Evolutionary conservation across 2,888 invertebrate genomes (phyloP), one percentile per base, ranked within the genome.

Genomic region (Athetis lepigone): DNA sequence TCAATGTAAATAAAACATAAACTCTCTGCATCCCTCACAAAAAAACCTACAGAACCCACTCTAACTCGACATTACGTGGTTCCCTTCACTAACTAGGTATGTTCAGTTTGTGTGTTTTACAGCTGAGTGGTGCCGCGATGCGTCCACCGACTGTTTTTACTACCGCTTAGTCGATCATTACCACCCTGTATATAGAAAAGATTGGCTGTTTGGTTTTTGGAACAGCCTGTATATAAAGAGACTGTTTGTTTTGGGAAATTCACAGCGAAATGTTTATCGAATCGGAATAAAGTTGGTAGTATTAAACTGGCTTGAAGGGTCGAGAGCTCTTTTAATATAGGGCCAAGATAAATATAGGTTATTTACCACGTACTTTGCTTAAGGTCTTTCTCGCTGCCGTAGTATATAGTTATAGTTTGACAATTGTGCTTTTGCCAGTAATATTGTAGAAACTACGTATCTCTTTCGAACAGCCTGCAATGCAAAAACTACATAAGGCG

Each of bases 21-120:
- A 33, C 33, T 33, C 9, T 21, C 2, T 9, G 9, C 37, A 16
- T 19, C 7, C 7, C 25, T 4, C 4, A 33, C 16, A 25, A 39
- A 65, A 27, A 61, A 49, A 1, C 1, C 7, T 61, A 55, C 78
- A 47, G 80, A 58, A 78, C 78, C 60, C 16, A 29, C 33, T 8
- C 9, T 16, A 23, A n/a, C n/a, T 33, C 7, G 33, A 39, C 40
- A 40, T 43, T 5, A 49, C 39, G n/a, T 13, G 40, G 52, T 57
- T 49, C 33, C 33, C 42, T 39, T 49, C 40, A 57, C 79, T 79
- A 75, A 80, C 78, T 72, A 69, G 74, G 64, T 60, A 63, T 59
- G 77, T 39, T 69, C 79, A 80, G 74, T 80, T 79, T 79, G 79
- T 81, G 69, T 79, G 79, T 76, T 74, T 81, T 79, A 70, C 79